Evolutionary conservation across 2,113 vertebrate species (phyloP).

Genomic region (Nannospalax galili): DNA sequence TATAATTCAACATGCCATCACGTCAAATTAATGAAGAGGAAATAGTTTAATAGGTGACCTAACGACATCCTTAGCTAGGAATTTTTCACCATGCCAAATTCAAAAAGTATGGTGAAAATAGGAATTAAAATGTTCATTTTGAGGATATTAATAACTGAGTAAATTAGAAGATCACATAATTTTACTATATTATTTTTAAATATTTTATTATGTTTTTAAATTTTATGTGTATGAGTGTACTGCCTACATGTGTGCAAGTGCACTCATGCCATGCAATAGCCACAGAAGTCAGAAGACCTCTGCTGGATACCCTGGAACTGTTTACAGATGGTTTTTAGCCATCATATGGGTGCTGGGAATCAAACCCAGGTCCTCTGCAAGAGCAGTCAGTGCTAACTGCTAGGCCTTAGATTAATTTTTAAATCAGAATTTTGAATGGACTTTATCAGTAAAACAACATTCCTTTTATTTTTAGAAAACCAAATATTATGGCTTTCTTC

Average conservation of each 20-base stretch:
- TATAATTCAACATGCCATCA: slow-evolving; percentile 10
- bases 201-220: no score
- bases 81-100: neutral
- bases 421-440: neutral
- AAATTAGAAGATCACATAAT: neutral
- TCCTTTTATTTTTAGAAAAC: neutral
- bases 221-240: no score
- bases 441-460: neutral
- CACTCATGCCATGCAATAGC: no score
- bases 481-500: neutral
- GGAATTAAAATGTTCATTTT: neutral
- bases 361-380: no score
- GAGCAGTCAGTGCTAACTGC: no score
- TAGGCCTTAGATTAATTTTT: no score
- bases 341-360: no score
- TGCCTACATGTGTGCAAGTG: no score
- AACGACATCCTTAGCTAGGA: neutral
- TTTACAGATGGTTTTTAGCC: no score
- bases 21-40: slow-evolving; percentile 38
- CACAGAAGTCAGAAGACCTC: no score
- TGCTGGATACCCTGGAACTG: no score
- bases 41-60: neutral
- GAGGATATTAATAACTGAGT: neutral
- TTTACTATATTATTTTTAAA: neutral
- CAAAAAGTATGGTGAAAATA: neutral